phyloP scores from a whole-genome alignment of 2,113 vertebrate genomes.

The Hirundichthys speculiger region DNA sequence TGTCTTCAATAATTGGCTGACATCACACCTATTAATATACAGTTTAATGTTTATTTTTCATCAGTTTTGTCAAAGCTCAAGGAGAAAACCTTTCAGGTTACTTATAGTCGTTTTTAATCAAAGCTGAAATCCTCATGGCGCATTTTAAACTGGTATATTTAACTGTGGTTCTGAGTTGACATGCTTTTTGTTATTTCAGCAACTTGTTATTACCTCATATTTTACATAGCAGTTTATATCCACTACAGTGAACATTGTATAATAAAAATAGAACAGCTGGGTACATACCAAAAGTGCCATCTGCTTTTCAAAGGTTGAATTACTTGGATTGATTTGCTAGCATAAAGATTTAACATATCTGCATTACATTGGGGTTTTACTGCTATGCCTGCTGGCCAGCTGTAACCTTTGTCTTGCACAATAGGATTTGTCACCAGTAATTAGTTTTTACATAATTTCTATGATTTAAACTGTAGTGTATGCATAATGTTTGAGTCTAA shows the following conservation, averaged over 20 bases:
- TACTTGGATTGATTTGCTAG: neutral
- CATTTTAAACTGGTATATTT: no score
- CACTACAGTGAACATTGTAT: slow-evolving; percentile 16
- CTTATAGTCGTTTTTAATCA: no score
- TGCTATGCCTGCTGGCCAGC: neutral
- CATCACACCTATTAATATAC: no score
- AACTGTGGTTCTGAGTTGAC: no score
- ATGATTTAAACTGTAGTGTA: neutral
- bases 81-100: no score
- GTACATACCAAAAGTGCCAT: slow-evolving; percentile 42
- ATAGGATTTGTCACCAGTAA: slow-evolving; percentile 23
- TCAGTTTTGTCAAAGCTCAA: no score
- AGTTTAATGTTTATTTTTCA: no score
- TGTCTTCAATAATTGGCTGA: no score
- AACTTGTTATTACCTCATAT: no score
- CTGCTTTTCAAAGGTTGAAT: slow-evolving; percentile 2
- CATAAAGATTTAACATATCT: neutral
- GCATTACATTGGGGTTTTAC: neutral
- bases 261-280: slow-evolving; percentile 51
- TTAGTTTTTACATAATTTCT: slow-evolving; percentile 25
- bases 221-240: neutral
- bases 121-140: no score
- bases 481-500: slow-evolving; percentile 45
- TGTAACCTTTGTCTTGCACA: slow-evolving; percentile 8
- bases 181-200: no score